A percentile compares a stretch with the other conserved stretches of the same genome.
Conservation (phyloP, 2,113 vertebrate genomes). For the Ranitomeya imitator region DNA sequence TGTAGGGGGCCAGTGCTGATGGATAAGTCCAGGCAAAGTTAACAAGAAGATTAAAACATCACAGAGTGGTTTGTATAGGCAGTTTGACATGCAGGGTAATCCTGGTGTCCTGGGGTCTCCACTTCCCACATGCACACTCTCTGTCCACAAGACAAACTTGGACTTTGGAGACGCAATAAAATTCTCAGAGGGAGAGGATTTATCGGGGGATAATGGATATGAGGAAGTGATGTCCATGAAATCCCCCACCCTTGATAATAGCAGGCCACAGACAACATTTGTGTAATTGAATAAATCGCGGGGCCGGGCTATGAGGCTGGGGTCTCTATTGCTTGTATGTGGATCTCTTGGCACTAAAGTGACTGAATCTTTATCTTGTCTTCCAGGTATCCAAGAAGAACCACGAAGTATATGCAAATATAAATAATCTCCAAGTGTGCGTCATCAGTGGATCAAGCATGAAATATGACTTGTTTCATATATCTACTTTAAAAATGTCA, state of each 20-base stretch:
- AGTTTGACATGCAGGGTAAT: conserved; percentile 72
- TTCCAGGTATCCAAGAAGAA: conserved; percentile 35
- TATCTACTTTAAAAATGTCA: too few relatives aligned
- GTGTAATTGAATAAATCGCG: conserved; percentile 4
- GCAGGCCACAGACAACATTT: neutral
- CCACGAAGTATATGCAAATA: neutral
- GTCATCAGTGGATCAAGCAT: neutral
- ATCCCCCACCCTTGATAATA: neutral
- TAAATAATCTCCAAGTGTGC: neutral
- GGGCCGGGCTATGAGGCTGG: neutral
- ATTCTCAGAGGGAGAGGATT: conserved; percentile 56
- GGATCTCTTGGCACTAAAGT: conserved; percentile 19
- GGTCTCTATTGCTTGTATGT: neutral
- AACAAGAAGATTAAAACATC: conserved; percentile 73
- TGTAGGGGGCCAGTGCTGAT: conserved; percentile 60
- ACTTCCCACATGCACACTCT: conserved; percentile 52
- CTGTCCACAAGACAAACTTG: conserved; percentile 42
- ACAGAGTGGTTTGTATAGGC: conserved; percentile 70
- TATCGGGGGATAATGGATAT: neutral
- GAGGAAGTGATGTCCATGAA: neutral
- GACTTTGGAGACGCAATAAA: conserved; percentile 50
- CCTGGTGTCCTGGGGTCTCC: conserved; percentile 68
- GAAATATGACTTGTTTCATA: neutral
- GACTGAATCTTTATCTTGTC: conserved; percentile 38
- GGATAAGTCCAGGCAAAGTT: conserved; percentile 68